Base-by-base conservation (phyloP, 2,888 invertebrate species). In the Mesoligia furuncula region DNA sequence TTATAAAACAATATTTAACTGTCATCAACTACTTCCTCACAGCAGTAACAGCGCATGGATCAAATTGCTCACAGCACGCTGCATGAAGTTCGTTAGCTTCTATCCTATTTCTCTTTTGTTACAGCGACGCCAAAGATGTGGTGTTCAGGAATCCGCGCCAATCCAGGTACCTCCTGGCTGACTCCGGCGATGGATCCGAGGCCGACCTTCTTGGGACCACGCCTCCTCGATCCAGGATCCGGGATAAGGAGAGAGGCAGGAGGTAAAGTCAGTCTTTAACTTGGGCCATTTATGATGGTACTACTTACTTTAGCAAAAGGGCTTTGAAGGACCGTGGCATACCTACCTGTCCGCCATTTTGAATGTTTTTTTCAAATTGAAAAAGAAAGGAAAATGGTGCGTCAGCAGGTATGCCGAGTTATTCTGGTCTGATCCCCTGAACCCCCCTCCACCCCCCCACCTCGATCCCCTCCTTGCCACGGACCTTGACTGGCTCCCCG, bases 181-280 rank as follows among this genome's bases (percentile, higher is more conserved):
- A 96, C 85, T 91, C 91, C 51, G 96, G 96, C 2, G 95, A 96
- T 71, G 96, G 96, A 2, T 95, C 97, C 78, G 96, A 97, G 81
- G 95, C 95, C 0, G 98, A 98, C 90, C 97, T 97, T 83, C 98
- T 98, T 86, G 98, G 98, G 73, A 97, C 97, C 91, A 98, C 98
- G 66, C 98, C 98, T n/a, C 98, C 98, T 0, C 97, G 98, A 85
- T 98, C 98, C 71, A 97, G 98, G 89, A 97, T 98, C 89, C 97
- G 97, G 90, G 97, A 97, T 86, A 98, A 98, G 92, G 97, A 97
- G 90, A 95, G 94, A 87, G 90, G 95, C 87, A 91, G 95, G 76
- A 96, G 96, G 97, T 97, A 91, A 54, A 88, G 90, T 86, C n/a
- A 48, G 42, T 54, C 4, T 42, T 59, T 17, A 51, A 61, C 42